Conservation (phyloP, 2,888 invertebrate genomes). For the Tholera decimalis region DNA sequence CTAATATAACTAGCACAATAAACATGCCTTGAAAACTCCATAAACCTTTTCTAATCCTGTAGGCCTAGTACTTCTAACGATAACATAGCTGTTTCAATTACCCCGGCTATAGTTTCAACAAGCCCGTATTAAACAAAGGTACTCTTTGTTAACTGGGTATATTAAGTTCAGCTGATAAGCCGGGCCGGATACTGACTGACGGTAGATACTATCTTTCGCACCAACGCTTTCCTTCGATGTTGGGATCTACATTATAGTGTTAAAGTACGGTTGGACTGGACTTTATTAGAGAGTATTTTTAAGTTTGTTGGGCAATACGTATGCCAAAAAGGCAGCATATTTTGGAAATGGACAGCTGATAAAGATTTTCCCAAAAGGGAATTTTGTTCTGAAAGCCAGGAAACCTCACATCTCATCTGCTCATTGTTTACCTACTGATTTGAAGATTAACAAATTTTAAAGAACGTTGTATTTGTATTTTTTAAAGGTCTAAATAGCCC, state of each 20-base stretch:
- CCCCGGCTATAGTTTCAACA: slow-evolving; percentile 36
- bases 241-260: slow-evolving; percentile 22
- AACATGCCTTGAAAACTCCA: not conserved
- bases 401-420: too few relatives aligned
- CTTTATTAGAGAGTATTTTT: slow-evolving; percentile 28
- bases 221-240: slow-evolving; percentile 47
- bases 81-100: slow-evolving; percentile 50
- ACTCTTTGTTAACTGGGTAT: slow-evolving; percentile 29
- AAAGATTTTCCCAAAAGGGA: too few relatives aligned
- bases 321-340: too few relatives aligned
- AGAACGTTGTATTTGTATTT: too few relatives aligned
- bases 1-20: too few relatives aligned
- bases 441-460: too few relatives aligned
- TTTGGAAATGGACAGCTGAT: too few relatives aligned
- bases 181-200: slow-evolving; percentile 47
- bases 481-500: too few relatives aligned
- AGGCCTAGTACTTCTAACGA: slow-evolving; percentile 16
- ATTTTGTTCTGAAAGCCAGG: too few relatives aligned
- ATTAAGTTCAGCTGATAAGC: slow-evolving; percentile 54
- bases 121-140: slow-evolving; percentile 33
- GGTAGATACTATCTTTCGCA: slow-evolving; percentile 49
- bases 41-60: not conserved
- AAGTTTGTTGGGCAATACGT: not conserved
- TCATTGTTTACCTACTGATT: too few relatives aligned
- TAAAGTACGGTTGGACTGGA: slow-evolving; percentile 31